Evolutionary conservation across 2,113 vertebrate species (phyloP), one percentile per base, ranked within the genome.

Genomic region (Entosphenus tridentatus): DNA sequence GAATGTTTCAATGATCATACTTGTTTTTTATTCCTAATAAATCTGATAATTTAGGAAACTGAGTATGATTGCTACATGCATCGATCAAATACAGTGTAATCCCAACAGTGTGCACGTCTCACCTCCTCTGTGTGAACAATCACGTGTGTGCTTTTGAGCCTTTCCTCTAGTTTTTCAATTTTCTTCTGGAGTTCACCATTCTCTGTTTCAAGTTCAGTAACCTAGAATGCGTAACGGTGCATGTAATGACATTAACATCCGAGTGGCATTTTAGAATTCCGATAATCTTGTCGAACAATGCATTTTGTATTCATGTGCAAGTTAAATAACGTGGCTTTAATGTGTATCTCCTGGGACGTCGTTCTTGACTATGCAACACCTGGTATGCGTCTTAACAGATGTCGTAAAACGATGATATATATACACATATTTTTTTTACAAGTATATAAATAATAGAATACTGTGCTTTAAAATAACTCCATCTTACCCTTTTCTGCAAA

Each of bases 191-290:
- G 78, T 72, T 96, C 89, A 65, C 79, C 81, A 72, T 98, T 98
- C 81, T 98, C 92, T 2, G 83, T 84, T 83, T 96, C 90, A 76
- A 98, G 78, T 74, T 96, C 93, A 79, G 96, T 88, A 80, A 98
- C 96, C 93, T 98, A 78, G 62, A 78, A 78, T 76, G 74, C 11
- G 17, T 58, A 65, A 65, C 8, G 8, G 10, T 65, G 62, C 8
- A 65, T 65, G 62, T 16, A n/a, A 65, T 65, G 39, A 39, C 39
- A 39, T 39, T 39, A 6, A 39, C 39, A 39, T 39, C 39, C 39
- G 39, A 39, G 39, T 39, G 6, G 39, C 39, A 39, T 39, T 39
- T 39, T 39, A 39, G 39, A 39, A 39, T 39, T 39, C 39, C 39
- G 39, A 39, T 7, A 39, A 39, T 7, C 39, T 39, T 39, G 39